Percentiles rank a stretch among this genome's conserved stretches.
These are phyloP conservation scores for Gasterosteus nipponicus DNA, from an alignment of 2,113 vertebrate species.

Conservation along the genomic window DNA sequence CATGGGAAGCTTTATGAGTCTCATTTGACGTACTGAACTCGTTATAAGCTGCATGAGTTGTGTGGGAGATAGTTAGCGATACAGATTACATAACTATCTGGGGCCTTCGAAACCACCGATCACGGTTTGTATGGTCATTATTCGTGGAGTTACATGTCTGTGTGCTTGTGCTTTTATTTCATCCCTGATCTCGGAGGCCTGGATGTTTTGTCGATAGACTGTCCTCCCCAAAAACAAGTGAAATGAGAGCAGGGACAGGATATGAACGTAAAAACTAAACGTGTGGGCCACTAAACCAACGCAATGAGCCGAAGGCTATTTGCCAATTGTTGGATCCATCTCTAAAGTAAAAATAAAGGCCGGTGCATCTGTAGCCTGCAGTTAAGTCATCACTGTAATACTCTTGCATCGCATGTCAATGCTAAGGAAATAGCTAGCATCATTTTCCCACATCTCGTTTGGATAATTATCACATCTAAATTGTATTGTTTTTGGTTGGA, in stretches of 20 bases:
- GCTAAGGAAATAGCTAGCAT: neutral
- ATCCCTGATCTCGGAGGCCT: neutral
- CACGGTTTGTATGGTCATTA: constrained; percentile 42
- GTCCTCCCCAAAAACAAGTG: neutral
- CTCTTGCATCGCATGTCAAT: too few relatives aligned
- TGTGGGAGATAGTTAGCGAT: constrained; percentile 40
- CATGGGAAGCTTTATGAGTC: constrained; percentile 68
- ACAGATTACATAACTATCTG: constrained; percentile 56
- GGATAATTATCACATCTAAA: neutral
- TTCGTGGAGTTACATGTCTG: constrained; percentile 34
- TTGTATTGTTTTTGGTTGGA: neutral
- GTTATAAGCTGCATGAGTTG: constrained; percentile 62
- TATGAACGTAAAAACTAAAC: neutral
- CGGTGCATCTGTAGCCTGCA: neutral
- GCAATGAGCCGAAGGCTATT: neutral
- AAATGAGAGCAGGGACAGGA: neutral
- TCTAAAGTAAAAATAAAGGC: neutral
- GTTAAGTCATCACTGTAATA: neutral
- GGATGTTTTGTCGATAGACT: constrained; percentile 2
- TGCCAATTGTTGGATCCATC: neutral
- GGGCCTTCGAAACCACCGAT: constrained; percentile 35
- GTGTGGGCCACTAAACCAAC: neutral
- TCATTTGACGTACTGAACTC: constrained; percentile 70
- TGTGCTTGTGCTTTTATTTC: constrained; percentile 28
- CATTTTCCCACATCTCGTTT: neutral